Evolutionary conservation across 2,797 vertebrate species (phyloP), one percentile per base, ranked within the genome.

Genomic region (Phalloptychus januarius): DNA sequence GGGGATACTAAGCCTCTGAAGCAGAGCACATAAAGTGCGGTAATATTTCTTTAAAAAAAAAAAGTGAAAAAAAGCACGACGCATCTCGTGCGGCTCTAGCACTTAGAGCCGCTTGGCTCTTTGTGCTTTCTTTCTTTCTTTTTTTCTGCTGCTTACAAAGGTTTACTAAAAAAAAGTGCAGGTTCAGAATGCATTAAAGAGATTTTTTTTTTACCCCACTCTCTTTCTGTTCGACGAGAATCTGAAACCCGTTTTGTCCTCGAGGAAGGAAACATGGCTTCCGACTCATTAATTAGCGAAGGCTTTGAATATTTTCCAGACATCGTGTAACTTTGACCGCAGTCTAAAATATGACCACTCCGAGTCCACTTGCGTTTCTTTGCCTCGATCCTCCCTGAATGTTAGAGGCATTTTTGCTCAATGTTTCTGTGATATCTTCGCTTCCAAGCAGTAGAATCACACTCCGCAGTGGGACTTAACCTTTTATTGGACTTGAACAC

Each of bases 11-110:
- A 50, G 15, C 20, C 38, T 65, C 48, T 28, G 25, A 25, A 65
- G 0, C 0, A 46, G 31, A n/a, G 8, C 31, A 16, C 11, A 48
- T n/a, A 11, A 0, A 72, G 31, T 18, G n/a, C 4, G n/a, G 0
- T 20, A 38, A 63, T 15, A 48, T 40, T 18, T 71, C 42, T 44
- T 1, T 25, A 56, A n/a, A 31, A 58, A 61, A 12, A 48, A 61
- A 4, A 18, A 20, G 7, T 18, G 16, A 48, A 56, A 15, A 31
- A 58, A 76, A 5, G 28, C 23, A 7, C 1, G 28, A 45, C 15
- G 54, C 54, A 36, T 75, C 56, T n/a, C 16, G n/a, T n/a, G n/a
- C n/a, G n/a, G n/a, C n/a, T n/a, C n/a, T 33, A 50, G 42, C 44
- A 38, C 42, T 48, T n/a, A 63, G 5, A 31, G 16, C 25, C n/a